Base-by-base conservation (phyloP, 2,888 invertebrate genomes). In the Glaucopsyche alexis region DNA sequence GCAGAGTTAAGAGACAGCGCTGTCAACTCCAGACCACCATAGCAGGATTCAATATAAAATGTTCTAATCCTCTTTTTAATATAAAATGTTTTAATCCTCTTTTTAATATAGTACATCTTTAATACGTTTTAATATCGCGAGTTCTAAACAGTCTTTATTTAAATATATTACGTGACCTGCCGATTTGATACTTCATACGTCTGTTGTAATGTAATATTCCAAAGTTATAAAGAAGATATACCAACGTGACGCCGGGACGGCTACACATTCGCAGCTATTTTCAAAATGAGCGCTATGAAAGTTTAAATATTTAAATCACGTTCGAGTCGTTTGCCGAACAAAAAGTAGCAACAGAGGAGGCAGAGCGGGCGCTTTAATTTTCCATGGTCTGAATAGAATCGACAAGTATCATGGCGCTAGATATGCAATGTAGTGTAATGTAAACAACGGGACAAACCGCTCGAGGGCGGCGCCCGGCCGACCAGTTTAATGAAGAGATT, bases 401-500 rank as follows among this genome's bases (percentile, higher is more conserved):
- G 77, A 77, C 77, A 78, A 79, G 77, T 76, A 78, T 76, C 76
- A 79, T 76, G 76, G 77, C 74, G 75, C 75, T 78, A 78, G 78
- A 78, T 78, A 76, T 60, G 47, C 69, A 71, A 52, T 75, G 78
- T 78, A 79, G 75, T 75, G 77, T 78, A 81, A 82, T 82, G 84
- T 84, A 86, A 85, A 85, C 84, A 83, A 83, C 80, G 85, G 83
- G 83, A 84, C 81, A 87, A 84, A 85, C 86, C 85, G 88, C 85
- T 86, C 84, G 78, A 75, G 77, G 77, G 86, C 85, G 83, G 81
- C 78, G 82, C 81, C 77, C 75, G 76, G 79, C 82, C 85, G 84
- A 85, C 87, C 87, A 86, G 86, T 87, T 87, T 90, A 90, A 91
- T 90, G 87, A 90, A 90, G 89, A 90, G 89, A 91, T 91, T 90